These are phyloP conservation scores for Netta rufina DNA, from an alignment of 2,797 vertebrate species.

Conservation along the genomic window DNA sequence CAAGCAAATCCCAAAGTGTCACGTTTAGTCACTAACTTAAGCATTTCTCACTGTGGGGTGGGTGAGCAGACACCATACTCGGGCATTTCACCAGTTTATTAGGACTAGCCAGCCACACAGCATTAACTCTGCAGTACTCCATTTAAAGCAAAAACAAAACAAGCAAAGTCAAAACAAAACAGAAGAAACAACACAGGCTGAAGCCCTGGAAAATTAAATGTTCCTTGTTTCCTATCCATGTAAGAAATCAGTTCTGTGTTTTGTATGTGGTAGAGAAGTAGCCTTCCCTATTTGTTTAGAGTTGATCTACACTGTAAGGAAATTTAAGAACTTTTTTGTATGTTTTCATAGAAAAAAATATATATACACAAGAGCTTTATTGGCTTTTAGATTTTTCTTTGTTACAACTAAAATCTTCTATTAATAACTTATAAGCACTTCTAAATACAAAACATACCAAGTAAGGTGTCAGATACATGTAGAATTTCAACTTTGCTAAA, in stretches of 20 bases:
- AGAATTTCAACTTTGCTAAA: not conserved
- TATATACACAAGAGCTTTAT: not conserved
- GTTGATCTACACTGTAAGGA: not conserved
- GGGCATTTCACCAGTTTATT: not conserved
- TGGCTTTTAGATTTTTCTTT: not conserved
- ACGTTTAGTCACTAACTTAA: not conserved
- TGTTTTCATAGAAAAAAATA: not conserved
- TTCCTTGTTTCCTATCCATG: not conserved
- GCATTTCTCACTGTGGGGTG: not conserved
- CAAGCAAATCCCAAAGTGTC: not conserved
- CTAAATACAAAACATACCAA: not conserved
- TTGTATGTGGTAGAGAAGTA: not conserved
- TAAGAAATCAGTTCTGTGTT: not conserved
- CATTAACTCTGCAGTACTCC: not conserved
- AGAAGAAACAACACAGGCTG: not conserved
- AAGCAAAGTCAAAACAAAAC: not conserved
- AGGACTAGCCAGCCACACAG: not conserved
- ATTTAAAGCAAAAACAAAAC: not conserved
- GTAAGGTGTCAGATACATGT: not conserved
- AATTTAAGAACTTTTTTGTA: not conserved
- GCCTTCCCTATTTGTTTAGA: not conserved
- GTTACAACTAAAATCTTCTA: not conserved
- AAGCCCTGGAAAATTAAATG: not conserved
- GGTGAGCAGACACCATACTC: not conserved
- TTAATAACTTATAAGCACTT: not conserved